Evolutionary conservation across 1,140 invertebrate genomes (phyloP), one percentile per base, ranked within the genome.

Genomic region (Melitaea cinxia): DNA sequence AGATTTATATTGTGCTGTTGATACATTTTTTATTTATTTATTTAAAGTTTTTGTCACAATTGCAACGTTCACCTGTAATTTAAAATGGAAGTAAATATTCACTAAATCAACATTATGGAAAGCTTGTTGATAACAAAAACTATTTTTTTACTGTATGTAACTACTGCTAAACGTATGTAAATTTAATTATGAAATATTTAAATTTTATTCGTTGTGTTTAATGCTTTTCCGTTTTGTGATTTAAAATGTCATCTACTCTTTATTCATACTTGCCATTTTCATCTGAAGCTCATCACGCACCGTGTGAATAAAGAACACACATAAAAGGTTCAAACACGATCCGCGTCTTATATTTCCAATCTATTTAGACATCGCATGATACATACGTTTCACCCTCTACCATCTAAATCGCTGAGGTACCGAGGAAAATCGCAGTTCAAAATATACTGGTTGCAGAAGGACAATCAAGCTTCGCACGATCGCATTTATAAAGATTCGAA

Each of bases 401-500:
- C 63, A 68, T 69, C 55, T 49, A 37, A 54, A 56, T 68, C 45
- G 56, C 28, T 55, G 63, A 33, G 35, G 28, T 42, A 47, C 7
- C 64, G 61, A 50, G 50, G 45, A 52, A 53, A 64, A 59, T 39
- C 19, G 60, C 12, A 52, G 72, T 17, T 74, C 80, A 64, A 37
- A 14, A 63, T 74, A 73, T 52, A 67, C 50, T 72, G 68, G 75
- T 68, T 49, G 37, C 33, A 23, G 68, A 26, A 74, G 62, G 66
- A 82, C 79, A 73, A 87, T 84, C 76, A 61, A 59, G 67, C 65
- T 74, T 53, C 77, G 76, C 76, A 74, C 78, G 74, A 71, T 73
- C 80, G 65, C 83, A 85, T 89, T 88, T 90, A 82, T 90, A 90
- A 80, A 86, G 86, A 90, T 90, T 85, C 68, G 53, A 74, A 85